A percentile compares a stretch with the other conserved stretches of the same genome.
phyloP scores from a whole-genome alignment of 2,888 invertebrate genomes.

The Amblyteles armatorius region DNA sequence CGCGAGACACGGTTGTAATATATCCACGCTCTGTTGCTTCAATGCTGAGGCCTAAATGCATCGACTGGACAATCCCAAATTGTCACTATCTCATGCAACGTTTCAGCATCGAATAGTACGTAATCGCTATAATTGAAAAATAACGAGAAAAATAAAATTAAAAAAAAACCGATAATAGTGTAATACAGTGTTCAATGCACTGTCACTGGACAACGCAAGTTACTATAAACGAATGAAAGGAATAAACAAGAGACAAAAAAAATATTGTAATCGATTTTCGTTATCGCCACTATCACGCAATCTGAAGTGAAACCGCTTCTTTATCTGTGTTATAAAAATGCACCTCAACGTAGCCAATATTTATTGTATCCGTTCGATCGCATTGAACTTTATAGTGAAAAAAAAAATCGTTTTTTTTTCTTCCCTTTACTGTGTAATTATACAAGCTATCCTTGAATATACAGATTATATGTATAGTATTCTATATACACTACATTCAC shows the following conservation, averaged over 20 bases:
- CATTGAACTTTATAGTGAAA: constrained; percentile 43
- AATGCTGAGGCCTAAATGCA: constrained; percentile 62
- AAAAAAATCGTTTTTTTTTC: constrained; percentile 64
- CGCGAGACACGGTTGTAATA: constrained; percentile 39
- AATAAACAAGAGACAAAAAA: background rate
- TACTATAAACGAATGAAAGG: constrained; percentile 42
- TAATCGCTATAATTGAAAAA: constrained; percentile 49
- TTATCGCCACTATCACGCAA: constrained; percentile 49
- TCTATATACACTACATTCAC: constrained; percentile 65
- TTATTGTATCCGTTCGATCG: constrained; percentile 61
- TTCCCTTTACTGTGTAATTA: constrained; percentile 71
- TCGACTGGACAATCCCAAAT: constrained; percentile 22
- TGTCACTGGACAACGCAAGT: constrained; percentile 61
- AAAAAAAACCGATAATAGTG: constrained; percentile 46
- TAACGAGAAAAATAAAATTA: constrained; percentile 44
- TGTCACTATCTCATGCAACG: constrained; percentile 59
- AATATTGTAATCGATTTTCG: constrained; percentile 22
- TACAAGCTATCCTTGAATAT: constrained; percentile 62
- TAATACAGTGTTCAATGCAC: constrained; percentile 63
- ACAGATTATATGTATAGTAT: constrained; percentile 64
- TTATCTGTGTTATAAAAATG: constrained; percentile 51
- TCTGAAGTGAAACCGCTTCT: constrained; percentile 45
- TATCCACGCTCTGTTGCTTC: constrained; percentile 51
- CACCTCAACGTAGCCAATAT: constrained; percentile 60
- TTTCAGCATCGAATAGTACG: constrained; percentile 66